These are phyloP conservation scores for Gastrophysa polygoni DNA, from an alignment of 2,888 invertebrate species.

Conservation along the genomic window DNA sequence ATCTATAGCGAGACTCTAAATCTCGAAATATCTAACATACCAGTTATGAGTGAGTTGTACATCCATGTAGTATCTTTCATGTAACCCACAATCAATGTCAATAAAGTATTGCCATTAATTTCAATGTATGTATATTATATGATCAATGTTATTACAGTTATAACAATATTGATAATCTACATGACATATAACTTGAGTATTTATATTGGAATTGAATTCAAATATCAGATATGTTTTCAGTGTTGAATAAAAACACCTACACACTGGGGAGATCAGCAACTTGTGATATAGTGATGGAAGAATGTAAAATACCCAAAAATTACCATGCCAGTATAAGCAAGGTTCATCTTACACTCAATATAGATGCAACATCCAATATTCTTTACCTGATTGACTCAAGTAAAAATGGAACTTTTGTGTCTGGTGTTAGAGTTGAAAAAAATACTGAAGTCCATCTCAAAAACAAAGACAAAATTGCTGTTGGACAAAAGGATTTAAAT, in stretches of 20 bases:
- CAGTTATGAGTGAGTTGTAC: too few relatives aligned
- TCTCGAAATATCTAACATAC: too few relatives aligned
- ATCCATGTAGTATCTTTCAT: too few relatives aligned
- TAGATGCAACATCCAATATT: slow-evolving; percentile 49
- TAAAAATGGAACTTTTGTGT: slow-evolving; percentile 85
- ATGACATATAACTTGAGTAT: too few relatives aligned
- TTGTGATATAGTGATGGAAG: slow-evolving; percentile 33
- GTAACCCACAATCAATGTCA: too few relatives aligned
- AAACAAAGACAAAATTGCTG: slow-evolving; percentile 23
- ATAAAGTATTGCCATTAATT: too few relatives aligned
- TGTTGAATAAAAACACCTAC: slow-evolving; percentile 17
- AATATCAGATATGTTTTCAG: slow-evolving; percentile 30
- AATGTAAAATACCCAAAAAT: slow-evolving; percentile 57
- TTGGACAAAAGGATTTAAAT: slow-evolving; percentile 20
- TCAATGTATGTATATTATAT: too few relatives aligned
- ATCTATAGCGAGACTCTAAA: too few relatives aligned
- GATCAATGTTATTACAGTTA: too few relatives aligned
- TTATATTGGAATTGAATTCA: too few relatives aligned
- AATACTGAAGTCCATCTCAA: slow-evolving; percentile 58
- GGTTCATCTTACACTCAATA: slow-evolving; percentile 65
- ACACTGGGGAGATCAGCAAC: slow-evolving; percentile 35
- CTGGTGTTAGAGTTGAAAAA: slow-evolving; percentile 73
- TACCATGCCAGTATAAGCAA: slow-evolving; percentile 67
- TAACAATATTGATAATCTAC: too few relatives aligned
- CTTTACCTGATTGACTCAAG: slow-evolving; percentile 70